Evolutionary conservation across 2,113 vertebrate species (phyloP), one percentile per base, ranked within the genome.

Genomic region (Gnathonemus longibarbis): DNA sequence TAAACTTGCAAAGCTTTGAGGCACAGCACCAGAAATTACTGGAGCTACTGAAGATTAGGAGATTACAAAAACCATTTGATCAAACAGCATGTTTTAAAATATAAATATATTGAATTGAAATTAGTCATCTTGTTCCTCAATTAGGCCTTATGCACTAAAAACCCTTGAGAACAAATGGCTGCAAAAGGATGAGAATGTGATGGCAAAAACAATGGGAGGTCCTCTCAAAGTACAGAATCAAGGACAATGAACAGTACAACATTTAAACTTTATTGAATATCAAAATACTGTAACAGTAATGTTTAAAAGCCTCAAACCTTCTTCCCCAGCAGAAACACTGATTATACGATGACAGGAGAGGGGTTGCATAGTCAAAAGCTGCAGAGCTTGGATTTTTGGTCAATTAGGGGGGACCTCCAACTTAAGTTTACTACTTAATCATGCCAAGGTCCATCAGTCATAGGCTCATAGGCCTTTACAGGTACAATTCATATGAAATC

Each of bases 181-280:
- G 70, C 35, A 80, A 42, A 19, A 39, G 74, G 35, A 70, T 70
- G 62, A 70, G n/a, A 66, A 66, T 66, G 58, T 62, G 62, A 45
- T 9, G 2, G 21, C 21, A 45, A 21, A 46, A 1, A 80, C 27
- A 42, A 42, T 39, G 3, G 5, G 8, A 46, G 42, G 3, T 4
- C 3, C 3, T 19, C 77, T 13, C 7, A 11, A 21, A 24, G 24
- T 9, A 84, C 10, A 89, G 91, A 11, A 92, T 35, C 89, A 15
- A 31, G 89, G 35, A 19, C 21, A 88, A 52, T 58, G 84, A 53
- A 35, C 46, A 90, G 90, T 93, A 95, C 95, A 96, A 95, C 94
- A 96, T 92, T 94, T 93, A 92, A 94, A 94, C 92, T 96, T 96
- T 96, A 96, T 96, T 96, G 95, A 94, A 93, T 95, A 96, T 96